phyloP scores from a whole-genome alignment of 2,888 invertebrate species.

The Tetanocera ferruginea region DNA sequence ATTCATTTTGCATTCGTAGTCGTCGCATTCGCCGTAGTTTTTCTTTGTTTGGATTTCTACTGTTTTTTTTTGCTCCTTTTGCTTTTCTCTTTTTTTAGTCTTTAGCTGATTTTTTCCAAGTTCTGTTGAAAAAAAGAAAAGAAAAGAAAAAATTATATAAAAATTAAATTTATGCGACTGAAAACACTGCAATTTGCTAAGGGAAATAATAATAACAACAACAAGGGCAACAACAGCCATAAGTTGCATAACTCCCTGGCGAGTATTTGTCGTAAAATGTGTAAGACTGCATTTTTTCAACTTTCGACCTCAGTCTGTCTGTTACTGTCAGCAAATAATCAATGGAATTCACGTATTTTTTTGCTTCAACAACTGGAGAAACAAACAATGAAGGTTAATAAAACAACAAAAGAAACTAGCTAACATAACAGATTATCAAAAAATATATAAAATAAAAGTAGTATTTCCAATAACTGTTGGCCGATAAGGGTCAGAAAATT shows the following conservation, averaged over 20 bases:
- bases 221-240: neutral
- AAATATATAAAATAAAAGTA: neutral
- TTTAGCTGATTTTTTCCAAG: neutral
- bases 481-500: too few species aligned
- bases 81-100: neutral
- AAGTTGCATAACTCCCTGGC: neutral
- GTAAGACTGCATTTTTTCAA: neutral
- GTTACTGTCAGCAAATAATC: constrained; percentile 11
- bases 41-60: neutral
- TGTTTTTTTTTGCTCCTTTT: neutral
- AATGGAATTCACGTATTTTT: constrained; percentile 10
- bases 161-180: constrained; percentile 19
- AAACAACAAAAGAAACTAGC: neutral
- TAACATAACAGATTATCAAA: neutral
- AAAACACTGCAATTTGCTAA: constrained; percentile 21
- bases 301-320: neutral
- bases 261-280: neutral
- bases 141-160: neutral
- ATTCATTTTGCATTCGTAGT: neutral
- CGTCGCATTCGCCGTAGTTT: neutral
- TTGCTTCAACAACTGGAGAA: neutral
- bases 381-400: neutral
- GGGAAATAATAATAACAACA: neutral
- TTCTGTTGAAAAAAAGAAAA: too few species aligned
- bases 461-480: neutral